Conservation (phyloP, 2,888 invertebrate species). For the Linnaemya tessellans region DNA sequence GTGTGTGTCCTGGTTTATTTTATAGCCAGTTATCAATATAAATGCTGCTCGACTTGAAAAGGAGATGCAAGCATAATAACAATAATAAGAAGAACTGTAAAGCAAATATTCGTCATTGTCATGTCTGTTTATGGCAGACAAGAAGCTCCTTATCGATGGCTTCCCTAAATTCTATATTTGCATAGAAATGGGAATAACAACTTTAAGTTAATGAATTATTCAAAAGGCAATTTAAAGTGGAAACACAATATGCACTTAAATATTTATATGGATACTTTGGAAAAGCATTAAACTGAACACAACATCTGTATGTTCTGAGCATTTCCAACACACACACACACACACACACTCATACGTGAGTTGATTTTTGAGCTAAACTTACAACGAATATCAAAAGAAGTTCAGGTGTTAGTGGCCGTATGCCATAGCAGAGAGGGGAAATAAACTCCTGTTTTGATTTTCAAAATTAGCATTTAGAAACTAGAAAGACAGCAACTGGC, state of each 20-base stretch:
- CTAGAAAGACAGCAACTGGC: too few species aligned
- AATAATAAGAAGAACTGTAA: constrained; percentile 17
- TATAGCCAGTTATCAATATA: constrained; percentile 2
- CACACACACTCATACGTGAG: neutral
- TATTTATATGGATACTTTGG: neutral
- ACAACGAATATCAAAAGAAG: neutral
- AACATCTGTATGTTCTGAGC: neutral
- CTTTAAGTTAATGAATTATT: constrained; percentile 56
- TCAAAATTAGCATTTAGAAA: neutral
- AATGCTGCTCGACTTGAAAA: neutral
- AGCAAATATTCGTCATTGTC: constrained; percentile 50
- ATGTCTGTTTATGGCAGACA: constrained; percentile 26
- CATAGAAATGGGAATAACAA: constrained; percentile 30
- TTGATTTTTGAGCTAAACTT: neutral
- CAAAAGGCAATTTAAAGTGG: constrained; percentile 43
- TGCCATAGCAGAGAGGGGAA: neutral
- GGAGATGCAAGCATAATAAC: neutral
- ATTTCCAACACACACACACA: neutral
- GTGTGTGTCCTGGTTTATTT: constrained; percentile 5
- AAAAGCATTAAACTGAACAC: neutral
- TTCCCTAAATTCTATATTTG: neutral
- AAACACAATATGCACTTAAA: constrained; percentile 21
- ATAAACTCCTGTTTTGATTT: neutral
- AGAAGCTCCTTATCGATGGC: neutral
- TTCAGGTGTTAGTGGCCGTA: neutral